Evolutionary conservation across 2,888 invertebrate genomes (phyloP), one percentile per base, ranked within the genome.

Genomic region (Boloria selene): DNA sequence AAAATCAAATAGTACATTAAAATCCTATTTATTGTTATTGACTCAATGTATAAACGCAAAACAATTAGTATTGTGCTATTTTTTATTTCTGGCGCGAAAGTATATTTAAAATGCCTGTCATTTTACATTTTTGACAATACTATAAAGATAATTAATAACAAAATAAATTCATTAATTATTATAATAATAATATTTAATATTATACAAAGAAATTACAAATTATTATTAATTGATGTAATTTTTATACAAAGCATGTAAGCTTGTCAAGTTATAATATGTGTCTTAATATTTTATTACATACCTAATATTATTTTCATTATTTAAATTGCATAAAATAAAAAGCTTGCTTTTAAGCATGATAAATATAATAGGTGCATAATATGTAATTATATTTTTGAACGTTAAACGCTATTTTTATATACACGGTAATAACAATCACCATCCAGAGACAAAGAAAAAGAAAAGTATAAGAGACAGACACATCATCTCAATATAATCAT

Each of bases 91-190:
- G 51, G 22, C 26, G 7, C 16, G 17, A 17, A n/a, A 16, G 18
- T 52, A 18, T 64, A 52, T 38, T 53, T 59, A 64, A 64, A 51
- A 55, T 56, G 54, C 49, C 5, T 47, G 62, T 66, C 49, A 31
- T 69, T 69, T 61, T 64, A 69, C 55, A 61, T 55, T 66, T 64
- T 66, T 64, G 66, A 64, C 66, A 66, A 69, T 69, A 69, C 64
- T 69, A 66, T 69, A 64, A 51, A 55, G 22, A 18, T 63, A 50
- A 61, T 61, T 53, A 54, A 45, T 53, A 59, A 44, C 17, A 65
- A 51, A 56, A 55, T 22, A 18, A 18, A 14, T 14, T 45, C n/a
- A n/a, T 22, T 6, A 18, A 56, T 22, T 4, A 45, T 22, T n/a
- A 56, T 14, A 26, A 7, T 13, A 26, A 13, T 45, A 65, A 54